These are phyloP conservation scores for Drosophila seguyi DNA, from an alignment of 1,140 invertebrate species.

Conservation along the genomic window DNA sequence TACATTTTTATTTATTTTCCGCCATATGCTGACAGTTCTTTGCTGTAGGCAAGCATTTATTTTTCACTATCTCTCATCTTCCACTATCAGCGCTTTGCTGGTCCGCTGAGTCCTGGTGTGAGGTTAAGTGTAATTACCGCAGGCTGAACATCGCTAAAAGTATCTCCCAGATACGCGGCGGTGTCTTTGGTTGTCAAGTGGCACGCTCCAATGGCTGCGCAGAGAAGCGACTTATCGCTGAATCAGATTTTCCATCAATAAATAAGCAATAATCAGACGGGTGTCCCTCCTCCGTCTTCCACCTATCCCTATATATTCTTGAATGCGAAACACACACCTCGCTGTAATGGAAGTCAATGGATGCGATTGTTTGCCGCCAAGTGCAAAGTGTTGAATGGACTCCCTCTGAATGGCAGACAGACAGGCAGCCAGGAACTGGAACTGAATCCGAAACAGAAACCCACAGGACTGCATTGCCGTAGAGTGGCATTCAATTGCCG, in stretches of 20 bases:
- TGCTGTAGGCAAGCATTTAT: conserved; percentile 7
- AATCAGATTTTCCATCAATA: conserved; percentile 52
- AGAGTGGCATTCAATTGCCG: conserved; percentile 52
- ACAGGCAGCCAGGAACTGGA: conserved; percentile 15
- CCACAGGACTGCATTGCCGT: conserved; percentile 26
- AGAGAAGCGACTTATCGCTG: conserved; percentile 37
- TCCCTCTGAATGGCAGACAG: conserved; percentile 23
- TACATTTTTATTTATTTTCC: not conserved
- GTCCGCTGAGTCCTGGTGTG: not conserved
- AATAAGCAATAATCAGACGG: conserved; percentile 57
- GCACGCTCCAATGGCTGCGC: conserved; percentile 40
- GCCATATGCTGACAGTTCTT: conserved; percentile 8
- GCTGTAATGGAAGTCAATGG: conserved; percentile 64
- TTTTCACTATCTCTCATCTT: conserved; percentile 4
- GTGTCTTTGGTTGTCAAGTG: conserved; percentile 37
- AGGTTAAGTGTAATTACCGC: conserved; percentile 15
- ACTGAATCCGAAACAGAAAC: conserved; percentile 5
- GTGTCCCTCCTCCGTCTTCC: conserved; percentile 8
- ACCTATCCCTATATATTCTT: not conserved
- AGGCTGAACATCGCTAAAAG: conserved; percentile 5
- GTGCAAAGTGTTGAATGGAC: conserved; percentile 64
- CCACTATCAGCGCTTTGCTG: not conserved
- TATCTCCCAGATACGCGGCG: conserved; percentile 30
- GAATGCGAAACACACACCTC: conserved; percentile 8
- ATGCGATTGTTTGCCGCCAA: conserved; percentile 56